Conservation (phyloP, 2,113 vertebrate species). For the Cyprinus carpio region DNA sequence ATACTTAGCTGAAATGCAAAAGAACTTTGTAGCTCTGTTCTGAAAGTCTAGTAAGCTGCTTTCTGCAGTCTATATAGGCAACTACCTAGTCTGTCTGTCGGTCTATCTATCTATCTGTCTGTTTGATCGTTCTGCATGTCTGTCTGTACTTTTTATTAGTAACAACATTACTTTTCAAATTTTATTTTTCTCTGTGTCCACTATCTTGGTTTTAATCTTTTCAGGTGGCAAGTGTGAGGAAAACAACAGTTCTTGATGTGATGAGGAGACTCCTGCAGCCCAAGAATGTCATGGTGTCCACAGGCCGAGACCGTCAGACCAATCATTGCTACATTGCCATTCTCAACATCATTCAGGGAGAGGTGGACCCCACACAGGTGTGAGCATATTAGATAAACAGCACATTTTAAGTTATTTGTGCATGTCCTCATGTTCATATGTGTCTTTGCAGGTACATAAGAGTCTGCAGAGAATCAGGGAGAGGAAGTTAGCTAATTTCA, state of each 20-base stretch:
- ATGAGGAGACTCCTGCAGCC: slow-evolving; percentile 95
- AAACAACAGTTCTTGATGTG: slow-evolving; percentile 96
- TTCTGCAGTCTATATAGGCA: too few relatives aligned
- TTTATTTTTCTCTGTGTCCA: too few relatives aligned
- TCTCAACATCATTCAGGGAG: slow-evolving; percentile 98
- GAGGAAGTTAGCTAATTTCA: slow-evolving; percentile 93
- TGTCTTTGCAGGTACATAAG: slow-evolving; percentile 86
- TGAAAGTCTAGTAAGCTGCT: too few relatives aligned
- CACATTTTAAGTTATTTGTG: not conserved
- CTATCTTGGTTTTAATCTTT: not conserved
- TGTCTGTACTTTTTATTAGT: too few relatives aligned
- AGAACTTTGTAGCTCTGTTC: too few relatives aligned
- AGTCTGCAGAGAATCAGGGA: slow-evolving; percentile 95
- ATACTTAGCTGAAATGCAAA: not conserved
- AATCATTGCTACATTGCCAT: slow-evolving; percentile 99
- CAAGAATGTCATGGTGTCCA: slow-evolving; percentile 99
- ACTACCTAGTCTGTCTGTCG: too few relatives aligned
- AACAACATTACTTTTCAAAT: too few relatives aligned
- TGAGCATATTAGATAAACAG: not conserved
- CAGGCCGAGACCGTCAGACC: slow-evolving; percentile 92
- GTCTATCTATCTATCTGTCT: too few relatives aligned
- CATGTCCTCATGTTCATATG: not conserved
- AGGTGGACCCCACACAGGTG: slow-evolving; percentile 98
- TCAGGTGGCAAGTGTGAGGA: slow-evolving; percentile 95
- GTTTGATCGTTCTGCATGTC: too few relatives aligned